These are phyloP conservation scores for Calliphora vicina DNA, from an alignment of 1,140 invertebrate species.

Conservation along the genomic window DNA sequence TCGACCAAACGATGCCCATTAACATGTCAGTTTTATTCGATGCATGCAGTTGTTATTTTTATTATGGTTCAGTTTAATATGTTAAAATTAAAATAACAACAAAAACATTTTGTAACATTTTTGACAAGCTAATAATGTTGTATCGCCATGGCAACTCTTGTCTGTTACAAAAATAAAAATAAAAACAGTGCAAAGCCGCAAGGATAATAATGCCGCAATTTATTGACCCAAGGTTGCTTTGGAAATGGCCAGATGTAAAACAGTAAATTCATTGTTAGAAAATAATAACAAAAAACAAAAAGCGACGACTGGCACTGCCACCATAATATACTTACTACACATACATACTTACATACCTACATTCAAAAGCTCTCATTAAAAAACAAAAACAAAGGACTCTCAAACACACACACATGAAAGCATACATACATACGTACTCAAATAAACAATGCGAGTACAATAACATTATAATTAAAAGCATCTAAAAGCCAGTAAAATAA, in stretches of 20 bases:
- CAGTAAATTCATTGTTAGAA: conserved; percentile 33
- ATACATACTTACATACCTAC: too few species aligned
- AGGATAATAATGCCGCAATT: conserved; percentile 41
- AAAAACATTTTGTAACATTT: conserved; percentile 27
- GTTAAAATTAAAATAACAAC: neutral
- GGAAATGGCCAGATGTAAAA: conserved; percentile 38
- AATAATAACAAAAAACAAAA: conserved; percentile 39
- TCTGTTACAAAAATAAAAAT: conserved; percentile 36
- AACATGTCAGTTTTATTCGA: conserved; percentile 38
- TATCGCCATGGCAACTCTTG: conserved; percentile 52
- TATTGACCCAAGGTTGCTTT: conserved; percentile 47
- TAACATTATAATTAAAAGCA: conserved; percentile 31
- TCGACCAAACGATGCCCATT: conserved; percentile 63
- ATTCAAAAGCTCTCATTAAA: neutral
- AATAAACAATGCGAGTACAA: neutral
- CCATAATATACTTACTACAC: neutral
- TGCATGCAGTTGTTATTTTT: conserved; percentile 42
- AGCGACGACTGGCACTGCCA: conserved; percentile 3
- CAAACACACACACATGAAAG: neutral
- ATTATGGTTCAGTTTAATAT: conserved; percentile 41
- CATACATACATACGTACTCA: neutral
- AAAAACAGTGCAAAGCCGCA: conserved; percentile 39
- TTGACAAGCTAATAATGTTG: conserved; percentile 28
- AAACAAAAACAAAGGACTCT: neutral
- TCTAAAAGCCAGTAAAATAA: conserved; percentile 29